A percentile compares a stretch with the other conserved stretches of the same genome.
Evolutionary conservation across 2,888 invertebrate species (phyloP).

Genomic region (Lomographa bimaculata): DNA sequence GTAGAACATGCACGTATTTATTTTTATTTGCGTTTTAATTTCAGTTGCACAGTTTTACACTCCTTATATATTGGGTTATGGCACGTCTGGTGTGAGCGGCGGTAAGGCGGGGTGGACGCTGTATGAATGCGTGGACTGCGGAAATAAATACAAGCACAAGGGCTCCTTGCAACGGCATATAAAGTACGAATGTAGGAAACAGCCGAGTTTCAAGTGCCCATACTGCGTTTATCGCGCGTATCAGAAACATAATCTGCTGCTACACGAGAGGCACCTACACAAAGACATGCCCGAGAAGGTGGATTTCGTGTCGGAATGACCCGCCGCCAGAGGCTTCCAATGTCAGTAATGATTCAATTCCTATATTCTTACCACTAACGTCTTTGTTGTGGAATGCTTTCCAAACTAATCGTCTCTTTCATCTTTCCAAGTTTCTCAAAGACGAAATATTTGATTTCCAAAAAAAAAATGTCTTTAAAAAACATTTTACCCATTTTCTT

Average conservation of each 20-base stretch:
- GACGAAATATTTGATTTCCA: too few relatives aligned
- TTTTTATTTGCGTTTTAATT: slow-evolving; percentile 79
- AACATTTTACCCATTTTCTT: too few relatives aligned
- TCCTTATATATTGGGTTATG: slow-evolving; percentile 82
- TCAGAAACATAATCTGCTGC: slow-evolving; percentile 85
- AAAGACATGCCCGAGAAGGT: slow-evolving; percentile 81
- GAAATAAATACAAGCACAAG: slow-evolving; percentile 92
- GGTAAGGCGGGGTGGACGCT: slow-evolving; percentile 75
- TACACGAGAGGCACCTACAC: slow-evolving; percentile 80
- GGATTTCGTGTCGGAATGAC: slow-evolving; percentile 81
- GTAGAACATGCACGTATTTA: slow-evolving; percentile 74
- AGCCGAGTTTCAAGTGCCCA: slow-evolving; percentile 87
- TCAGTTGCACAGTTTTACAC: slow-evolving; percentile 83
- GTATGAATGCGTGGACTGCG: slow-evolving; percentile 88
- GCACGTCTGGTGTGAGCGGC: slow-evolving; percentile 70
- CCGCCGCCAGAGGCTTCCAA: slow-evolving; percentile 51
- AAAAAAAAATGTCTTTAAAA: too few relatives aligned
- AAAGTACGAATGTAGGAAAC: slow-evolving; percentile 89
- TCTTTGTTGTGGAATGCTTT: slow-evolving; percentile 32
- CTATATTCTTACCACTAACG: slow-evolving; percentile 29
- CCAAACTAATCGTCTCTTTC: slow-evolving; percentile 2
- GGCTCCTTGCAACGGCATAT: slow-evolving; percentile 90
- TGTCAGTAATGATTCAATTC: slow-evolving; percentile 61
- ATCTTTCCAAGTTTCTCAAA: too few relatives aligned
- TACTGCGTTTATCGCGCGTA: slow-evolving; percentile 88